These are phyloP conservation scores for Endomychus coccineus DNA, from an alignment of 2,888 invertebrate species.

Conservation along the genomic window DNA sequence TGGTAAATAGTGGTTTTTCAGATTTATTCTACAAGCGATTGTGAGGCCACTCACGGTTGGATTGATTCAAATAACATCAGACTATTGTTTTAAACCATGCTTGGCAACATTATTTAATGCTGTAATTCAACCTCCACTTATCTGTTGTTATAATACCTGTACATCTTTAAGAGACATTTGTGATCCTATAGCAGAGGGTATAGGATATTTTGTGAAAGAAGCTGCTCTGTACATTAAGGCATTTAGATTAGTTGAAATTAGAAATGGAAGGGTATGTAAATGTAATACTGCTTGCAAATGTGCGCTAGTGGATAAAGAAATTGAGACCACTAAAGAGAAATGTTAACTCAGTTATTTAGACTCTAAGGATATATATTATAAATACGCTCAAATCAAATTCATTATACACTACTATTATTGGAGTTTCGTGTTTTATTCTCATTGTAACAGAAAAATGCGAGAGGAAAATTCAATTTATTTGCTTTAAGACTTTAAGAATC, in stretches of 20 bases:
- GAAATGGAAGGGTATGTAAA: slow-evolving; percentile 14
- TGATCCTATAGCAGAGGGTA: slow-evolving; percentile 52
- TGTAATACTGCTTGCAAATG: not conserved
- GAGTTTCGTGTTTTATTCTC: too few species aligned
- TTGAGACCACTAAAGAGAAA: too few species aligned
- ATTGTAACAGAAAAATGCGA: too few species aligned
- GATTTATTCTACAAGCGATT: slow-evolving; percentile 52
- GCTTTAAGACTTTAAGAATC: too few species aligned
- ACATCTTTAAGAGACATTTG: slow-evolving; percentile 56
- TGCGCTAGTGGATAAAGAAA: too few species aligned
- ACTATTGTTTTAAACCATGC: slow-evolving; percentile 61
- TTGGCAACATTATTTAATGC: slow-evolving; percentile 58
- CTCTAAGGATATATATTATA: too few species aligned
- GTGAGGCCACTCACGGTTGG: slow-evolving; percentile 55
- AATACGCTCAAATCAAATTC: too few species aligned
- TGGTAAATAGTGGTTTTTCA: slow-evolving; percentile 25
- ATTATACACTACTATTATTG: too few species aligned
- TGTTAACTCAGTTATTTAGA: too few species aligned
- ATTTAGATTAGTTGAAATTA: slow-evolving; percentile 46
- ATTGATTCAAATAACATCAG: slow-evolving; percentile 54
- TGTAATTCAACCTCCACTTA: slow-evolving; percentile 59
- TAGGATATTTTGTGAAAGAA: slow-evolving; percentile 49
- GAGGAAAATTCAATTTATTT: too few species aligned
- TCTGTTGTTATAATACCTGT: slow-evolving; percentile 54
- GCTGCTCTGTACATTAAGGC: slow-evolving; percentile 43